Percentiles rank a stretch among this genome's conserved stretches.
These are phyloP conservation scores for Odontomachus brunneus DNA, from an alignment of 1,140 invertebrate genomes.

Conservation along the genomic window DNA sequence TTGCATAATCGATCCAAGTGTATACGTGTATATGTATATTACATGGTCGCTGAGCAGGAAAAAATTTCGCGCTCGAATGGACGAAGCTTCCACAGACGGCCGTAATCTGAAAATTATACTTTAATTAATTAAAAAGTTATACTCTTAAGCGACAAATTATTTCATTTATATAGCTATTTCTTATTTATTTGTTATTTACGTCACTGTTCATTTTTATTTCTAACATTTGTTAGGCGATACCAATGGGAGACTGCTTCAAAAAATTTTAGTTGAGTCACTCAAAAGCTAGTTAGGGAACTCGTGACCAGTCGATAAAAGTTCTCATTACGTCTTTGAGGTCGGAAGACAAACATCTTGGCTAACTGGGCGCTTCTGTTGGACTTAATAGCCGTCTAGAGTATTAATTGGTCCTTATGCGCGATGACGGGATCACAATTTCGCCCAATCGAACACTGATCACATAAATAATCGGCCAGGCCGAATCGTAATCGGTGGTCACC, in stretches of 20 bases:
- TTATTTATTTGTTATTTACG: no score
- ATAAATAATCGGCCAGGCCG: slow-evolving; percentile 3
- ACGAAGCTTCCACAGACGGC: no score
- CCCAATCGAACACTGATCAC: slow-evolving; percentile 38
- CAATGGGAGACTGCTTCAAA: not conserved
- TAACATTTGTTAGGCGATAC: not conserved
- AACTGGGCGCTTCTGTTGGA: slow-evolving; percentile 11
- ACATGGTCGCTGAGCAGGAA: no score
- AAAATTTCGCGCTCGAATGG: no score
- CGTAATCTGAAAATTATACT: no score
- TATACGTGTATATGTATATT: not conserved
- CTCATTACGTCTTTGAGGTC: not conserved
- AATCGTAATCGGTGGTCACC: not conserved
- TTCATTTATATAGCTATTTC: no score
- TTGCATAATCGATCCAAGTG: not conserved
- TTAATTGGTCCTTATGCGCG: slow-evolving; percentile 48
- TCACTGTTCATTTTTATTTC: no score
- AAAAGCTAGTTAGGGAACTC: not conserved
- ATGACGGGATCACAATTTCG: slow-evolving; percentile 41
- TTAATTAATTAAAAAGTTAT: no score
- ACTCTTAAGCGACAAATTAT: no score
- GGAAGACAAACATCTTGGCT: not conserved
- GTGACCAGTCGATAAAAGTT: no score
- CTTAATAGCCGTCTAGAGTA: slow-evolving; percentile 25
- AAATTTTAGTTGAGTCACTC: no score